phyloP scores from a whole-genome alignment of 1,140 invertebrate genomes.

The Mya arenaria region DNA sequence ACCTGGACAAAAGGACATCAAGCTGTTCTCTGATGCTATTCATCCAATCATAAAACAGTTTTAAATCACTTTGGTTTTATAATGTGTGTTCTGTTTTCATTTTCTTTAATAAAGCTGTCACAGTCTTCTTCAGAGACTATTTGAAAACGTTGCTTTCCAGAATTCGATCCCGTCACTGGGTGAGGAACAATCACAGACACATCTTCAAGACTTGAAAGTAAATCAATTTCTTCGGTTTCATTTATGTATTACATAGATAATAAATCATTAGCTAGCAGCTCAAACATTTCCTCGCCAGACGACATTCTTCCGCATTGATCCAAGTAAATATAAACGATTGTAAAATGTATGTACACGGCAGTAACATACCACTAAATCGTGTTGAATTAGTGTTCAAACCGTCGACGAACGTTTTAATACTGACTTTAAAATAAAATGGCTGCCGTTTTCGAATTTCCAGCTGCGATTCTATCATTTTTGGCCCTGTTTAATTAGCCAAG shows the following conservation, averaged over 20 bases:
- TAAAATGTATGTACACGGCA: too few relatives aligned
- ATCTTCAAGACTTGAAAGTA: slow-evolving; percentile 19
- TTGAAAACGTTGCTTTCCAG: slow-evolving; percentile 18
- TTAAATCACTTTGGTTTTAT: slow-evolving; percentile 13
- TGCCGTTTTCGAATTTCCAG: too few relatives aligned
- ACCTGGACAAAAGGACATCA: slow-evolving; percentile 16
- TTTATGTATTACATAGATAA: background rate
- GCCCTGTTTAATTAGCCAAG: too few relatives aligned
- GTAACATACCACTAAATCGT: too few relatives aligned
- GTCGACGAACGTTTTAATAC: too few relatives aligned
- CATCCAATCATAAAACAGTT: slow-evolving; percentile 22
- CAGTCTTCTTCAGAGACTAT: slow-evolving; percentile 10
- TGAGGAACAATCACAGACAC: slow-evolving; percentile 7
- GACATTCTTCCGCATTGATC: too few relatives aligned
- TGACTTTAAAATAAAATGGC: too few relatives aligned
- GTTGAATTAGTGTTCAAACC: too few relatives aligned
- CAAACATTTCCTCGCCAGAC: background rate
- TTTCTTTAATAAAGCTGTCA: slow-evolving; percentile 26
- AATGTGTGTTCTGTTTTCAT: slow-evolving; percentile 34
- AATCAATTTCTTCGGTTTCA: background rate
- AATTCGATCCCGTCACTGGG: background rate
- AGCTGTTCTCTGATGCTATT: slow-evolving; percentile 12
- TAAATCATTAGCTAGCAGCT: slow-evolving; percentile 23
- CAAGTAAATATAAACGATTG: too few relatives aligned
- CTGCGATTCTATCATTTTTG: too few relatives aligned